These are phyloP conservation scores for Antrozous pallidus DNA, from an alignment of 2,797 vertebrate species.

Conservation along the genomic window DNA sequence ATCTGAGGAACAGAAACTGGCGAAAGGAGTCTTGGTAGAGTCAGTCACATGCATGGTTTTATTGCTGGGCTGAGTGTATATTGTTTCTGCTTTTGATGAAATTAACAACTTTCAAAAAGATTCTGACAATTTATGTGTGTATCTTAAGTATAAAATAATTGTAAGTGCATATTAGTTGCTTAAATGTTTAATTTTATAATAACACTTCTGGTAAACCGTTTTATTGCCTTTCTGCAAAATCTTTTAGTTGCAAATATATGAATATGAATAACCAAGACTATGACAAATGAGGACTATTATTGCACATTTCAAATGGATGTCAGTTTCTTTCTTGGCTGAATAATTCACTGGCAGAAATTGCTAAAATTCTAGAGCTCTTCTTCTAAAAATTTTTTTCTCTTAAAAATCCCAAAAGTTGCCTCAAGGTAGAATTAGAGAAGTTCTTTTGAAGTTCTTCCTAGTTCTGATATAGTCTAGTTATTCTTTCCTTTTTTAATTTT, in stretches of 20 bases:
- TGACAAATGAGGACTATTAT: conserved; percentile 75
- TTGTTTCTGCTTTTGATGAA: conserved; percentile 21
- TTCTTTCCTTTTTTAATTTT: background rate
- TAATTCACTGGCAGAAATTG: conserved; percentile 66
- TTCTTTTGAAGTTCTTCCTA: conserved; percentile 11
- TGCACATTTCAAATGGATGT: conserved; percentile 66
- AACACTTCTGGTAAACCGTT: conserved; percentile 21
- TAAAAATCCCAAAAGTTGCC: background rate
- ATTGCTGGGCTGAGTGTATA: background rate
- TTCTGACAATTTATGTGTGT: background rate
- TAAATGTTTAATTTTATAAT: conserved; percentile 38
- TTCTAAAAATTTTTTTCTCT: conserved; percentile 28
- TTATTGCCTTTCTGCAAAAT: conserved; percentile 45
- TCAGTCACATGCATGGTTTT: background rate
- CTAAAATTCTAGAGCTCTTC: conserved; percentile 30
- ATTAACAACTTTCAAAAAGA: background rate
- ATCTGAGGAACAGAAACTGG: background rate
- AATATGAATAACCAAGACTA: conserved; percentile 59
- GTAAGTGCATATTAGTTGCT: background rate
- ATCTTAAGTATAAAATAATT: conserved; percentile 31
- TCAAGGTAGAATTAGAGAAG: conserved; percentile 36
- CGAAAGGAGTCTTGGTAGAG: background rate
- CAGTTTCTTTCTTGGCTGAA: conserved; percentile 47
- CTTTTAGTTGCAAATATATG: conserved; percentile 62
- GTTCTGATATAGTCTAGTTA: background rate